Base-by-base conservation (phyloP, 2,113 vertebrate species). In the Gopherus evgoodei region DNA sequence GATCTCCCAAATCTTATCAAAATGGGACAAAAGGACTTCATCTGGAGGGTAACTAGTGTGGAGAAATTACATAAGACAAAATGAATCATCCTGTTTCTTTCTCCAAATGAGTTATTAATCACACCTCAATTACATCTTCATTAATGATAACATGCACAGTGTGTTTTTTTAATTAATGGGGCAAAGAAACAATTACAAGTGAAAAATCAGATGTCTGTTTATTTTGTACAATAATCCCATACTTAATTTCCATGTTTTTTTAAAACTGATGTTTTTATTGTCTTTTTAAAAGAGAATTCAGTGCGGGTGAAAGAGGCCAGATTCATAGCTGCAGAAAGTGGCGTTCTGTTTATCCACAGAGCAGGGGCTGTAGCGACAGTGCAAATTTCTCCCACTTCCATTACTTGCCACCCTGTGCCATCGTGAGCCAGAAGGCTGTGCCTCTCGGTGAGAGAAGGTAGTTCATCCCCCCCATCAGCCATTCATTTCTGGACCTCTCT, bases 71-170 rank as follows among this genome's bases (percentile, higher is more conserved):
- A 91, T 83, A 92, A 84, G 53, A 85, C 83, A 90, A 88, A 38
- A 95, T 86, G 56, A 86, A 92, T 97, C 85, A 93, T 90, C 85
- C 62, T 14, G 57, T 94, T 95, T 96, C 81, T 96, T 79, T n/a
- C 81, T 84, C 57, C 86, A 93, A 96, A 96, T 76, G 83, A 83
- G 88, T 81, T 96, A 95, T 97, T 97, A 93, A 96, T 96, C 87
- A 80, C 50, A 25, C 69, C 85, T 92, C 31, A 96, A 95, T 95
- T 97, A 81, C 97, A 97, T 95, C 97, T 94, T 83, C 86, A 95
- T 96, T 95, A 95, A 81, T 56, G 83, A 89, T 82, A 90, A 91
- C 42, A 82, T 84, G 84, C 87, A 86, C 72, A 83, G 89, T 96
- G 12, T 27, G 25, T 3, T 21, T 38, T 90, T 96, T 93, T 93